These are phyloP conservation scores for Picus viridis DNA, from an alignment of 2,797 vertebrate species.

Conservation along the genomic window DNA sequence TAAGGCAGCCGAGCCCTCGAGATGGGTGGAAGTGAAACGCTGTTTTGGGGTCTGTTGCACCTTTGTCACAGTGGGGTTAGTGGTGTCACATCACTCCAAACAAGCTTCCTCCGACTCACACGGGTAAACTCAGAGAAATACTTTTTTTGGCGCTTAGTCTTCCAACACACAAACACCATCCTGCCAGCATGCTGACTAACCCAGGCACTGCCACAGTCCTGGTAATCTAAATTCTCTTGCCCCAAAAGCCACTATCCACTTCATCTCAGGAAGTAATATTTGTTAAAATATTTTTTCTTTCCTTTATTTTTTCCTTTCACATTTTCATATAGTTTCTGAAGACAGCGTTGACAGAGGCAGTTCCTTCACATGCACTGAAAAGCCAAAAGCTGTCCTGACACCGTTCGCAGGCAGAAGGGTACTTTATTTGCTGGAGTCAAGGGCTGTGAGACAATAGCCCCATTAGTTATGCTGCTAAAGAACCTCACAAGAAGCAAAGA, in stretches of 20 bases:
- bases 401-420: slow-evolving; percentile 5
- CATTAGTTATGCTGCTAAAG: slow-evolving; percentile 19
- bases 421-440: background rate
- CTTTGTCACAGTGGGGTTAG: background rate
- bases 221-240: background rate
- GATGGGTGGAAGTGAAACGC: background rate
- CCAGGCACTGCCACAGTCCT: background rate
- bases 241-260: background rate
- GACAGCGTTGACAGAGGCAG: background rate
- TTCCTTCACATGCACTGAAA: background rate
- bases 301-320: background rate
- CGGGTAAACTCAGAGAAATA: background rate
- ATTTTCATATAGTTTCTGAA: background rate
- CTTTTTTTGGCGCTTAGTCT: background rate
- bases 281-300: background rate
- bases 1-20: background rate
- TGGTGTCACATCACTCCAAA: background rate
- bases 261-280: background rate
- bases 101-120: background rate
- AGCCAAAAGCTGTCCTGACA: background rate
- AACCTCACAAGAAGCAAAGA: slow-evolving; percentile 47
- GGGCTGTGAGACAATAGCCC: slow-evolving; percentile 31
- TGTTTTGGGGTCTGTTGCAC: background rate
- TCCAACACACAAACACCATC: background rate
- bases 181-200: background rate